These are phyloP conservation scores for Vicugna pacos DNA, from an alignment of 2,113 vertebrate species.

Conservation along the genomic window DNA sequence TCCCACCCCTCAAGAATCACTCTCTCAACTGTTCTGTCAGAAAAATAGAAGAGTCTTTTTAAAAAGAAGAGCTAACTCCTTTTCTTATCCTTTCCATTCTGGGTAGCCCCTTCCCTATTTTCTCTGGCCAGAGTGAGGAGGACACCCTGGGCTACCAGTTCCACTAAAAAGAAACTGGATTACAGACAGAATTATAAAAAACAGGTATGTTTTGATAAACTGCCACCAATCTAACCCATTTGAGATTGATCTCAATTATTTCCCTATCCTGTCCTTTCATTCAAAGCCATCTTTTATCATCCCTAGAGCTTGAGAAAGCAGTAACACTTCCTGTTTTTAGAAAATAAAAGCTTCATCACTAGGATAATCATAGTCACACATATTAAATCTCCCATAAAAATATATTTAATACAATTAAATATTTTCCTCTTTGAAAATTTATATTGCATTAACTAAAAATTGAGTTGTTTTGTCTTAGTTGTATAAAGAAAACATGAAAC, in stretches of 20 bases:
- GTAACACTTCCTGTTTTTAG: neutral
- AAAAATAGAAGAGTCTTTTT: neutral
- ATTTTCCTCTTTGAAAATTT: neutral
- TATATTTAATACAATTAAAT: neutral
- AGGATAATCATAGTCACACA: neutral
- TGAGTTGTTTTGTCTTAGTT: neutral
- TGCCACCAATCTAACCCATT: neutral
- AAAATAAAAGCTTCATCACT: slow-evolving; percentile 33
- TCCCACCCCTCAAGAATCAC: neutral
- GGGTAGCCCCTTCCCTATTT: neutral
- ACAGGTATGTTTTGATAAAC: neutral
- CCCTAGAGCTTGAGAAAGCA: neutral
- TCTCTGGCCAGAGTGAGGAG: neutral
- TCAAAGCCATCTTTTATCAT: slow-evolving; percentile 28
- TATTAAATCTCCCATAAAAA: slow-evolving; percentile 34
- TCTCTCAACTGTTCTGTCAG: neutral
- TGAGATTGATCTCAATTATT: slow-evolving; percentile 2
- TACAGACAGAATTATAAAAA: slow-evolving; percentile 2
- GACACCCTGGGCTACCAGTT: neutral
- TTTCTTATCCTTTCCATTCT: neutral
- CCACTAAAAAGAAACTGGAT: slow-evolving; percentile 18
- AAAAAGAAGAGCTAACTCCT: neutral
- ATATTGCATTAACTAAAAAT: neutral
- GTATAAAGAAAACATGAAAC: slow-evolving; percentile 27
- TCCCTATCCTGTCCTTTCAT: slow-evolving; percentile 3